phyloP scores from a whole-genome alignment of 2,113 vertebrate genomes.

The Psammodynastes pulverulentus region DNA sequence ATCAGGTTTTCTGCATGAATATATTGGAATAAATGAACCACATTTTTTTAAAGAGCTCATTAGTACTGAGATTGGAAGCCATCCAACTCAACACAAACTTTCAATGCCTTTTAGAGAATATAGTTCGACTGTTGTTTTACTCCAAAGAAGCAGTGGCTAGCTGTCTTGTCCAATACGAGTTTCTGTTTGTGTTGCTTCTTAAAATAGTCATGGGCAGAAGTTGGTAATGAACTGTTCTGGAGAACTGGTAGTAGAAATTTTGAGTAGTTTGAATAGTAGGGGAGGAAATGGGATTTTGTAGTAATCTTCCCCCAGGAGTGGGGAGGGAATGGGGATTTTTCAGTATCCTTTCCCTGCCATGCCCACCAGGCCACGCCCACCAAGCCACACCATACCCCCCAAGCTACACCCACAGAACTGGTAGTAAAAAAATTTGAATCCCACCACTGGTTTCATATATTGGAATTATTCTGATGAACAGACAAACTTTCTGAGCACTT shows the following conservation, averaged over 20 bases:
- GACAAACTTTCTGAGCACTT: fast-evolving
- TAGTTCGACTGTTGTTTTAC: slow-evolving; percentile 49
- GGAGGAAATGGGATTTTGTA: too few species aligned
- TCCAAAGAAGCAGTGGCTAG: slow-evolving; percentile 36
- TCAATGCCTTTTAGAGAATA: slow-evolving; percentile 7
- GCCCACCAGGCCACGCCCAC: too few species aligned
- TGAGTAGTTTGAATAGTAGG: too few species aligned
- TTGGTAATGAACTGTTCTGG: background rate
- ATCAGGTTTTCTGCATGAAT: slow-evolving; percentile 32
- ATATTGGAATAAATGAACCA: slow-evolving; percentile 4
- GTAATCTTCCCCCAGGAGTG: too few species aligned
- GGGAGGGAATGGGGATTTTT: too few species aligned
- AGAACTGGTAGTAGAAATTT: too few species aligned
- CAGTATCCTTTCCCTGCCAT: too few species aligned
- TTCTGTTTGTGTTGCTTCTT: slow-evolving; percentile 21
- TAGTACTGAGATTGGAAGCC: slow-evolving; percentile 38
- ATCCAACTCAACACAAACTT: slow-evolving; percentile 30
- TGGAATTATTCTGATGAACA: background rate
- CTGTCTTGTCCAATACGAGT: slow-evolving; percentile 25
- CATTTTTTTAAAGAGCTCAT: slow-evolving; percentile 27
- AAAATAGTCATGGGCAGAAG: background rate
- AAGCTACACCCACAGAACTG: too few species aligned
- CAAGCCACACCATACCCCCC: too few species aligned
- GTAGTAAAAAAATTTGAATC: too few species aligned
- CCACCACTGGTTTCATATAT: too few species aligned